Base-by-base conservation (phyloP, 2,888 invertebrate genomes). In the Spisula subtruncata region DNA sequence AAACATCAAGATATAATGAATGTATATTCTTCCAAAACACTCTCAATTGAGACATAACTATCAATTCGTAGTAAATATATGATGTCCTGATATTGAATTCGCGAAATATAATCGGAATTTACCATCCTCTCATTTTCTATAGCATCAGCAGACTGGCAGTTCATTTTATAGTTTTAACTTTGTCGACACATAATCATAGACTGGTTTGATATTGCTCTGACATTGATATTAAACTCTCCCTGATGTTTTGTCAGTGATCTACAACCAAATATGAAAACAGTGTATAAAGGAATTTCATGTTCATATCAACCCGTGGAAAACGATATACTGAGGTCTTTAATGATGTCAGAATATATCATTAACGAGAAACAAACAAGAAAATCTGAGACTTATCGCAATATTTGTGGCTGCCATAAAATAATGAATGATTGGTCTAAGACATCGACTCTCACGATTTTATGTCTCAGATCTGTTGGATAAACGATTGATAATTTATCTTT, bases 391-490 rank as follows among this genome's bases (percentile, higher is more conserved):
- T 83, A 83, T 83, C 83, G 25, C n/a, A 46, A 83, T 46, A 66
- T 83, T 66, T 83, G 66, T 83, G 66, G 66, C n/a, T 25, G 83
- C 66, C 66, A 66, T 83, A 83, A 83, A 83, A 66, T 25, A n/a
- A 66, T 83, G 71, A 83, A 71, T 60, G 66, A 83, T 83, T 20
- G 83, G 83, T 83, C 83, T 83, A 83, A 83, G 83, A 83, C 83
- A 83, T 41, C 60, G 71, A 83, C 83, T 14, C 75, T 75, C 75
- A 18, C 32, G 75, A 75, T 32, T 75, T 75, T 75, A 75, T 75
- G 75, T 18, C 32, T 2, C 14, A 75, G 29, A 35, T 75, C 16
- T 75, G 32, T 75, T 16, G 35, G 75, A 75, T 75, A 75, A 75
- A 75, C 75, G 75, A 32, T 32, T 18, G 32, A 75, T 75, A 75